Base-by-base conservation (phyloP, 35 echinoderm and acorn worm species). In the Chiridota heheva region DNA sequence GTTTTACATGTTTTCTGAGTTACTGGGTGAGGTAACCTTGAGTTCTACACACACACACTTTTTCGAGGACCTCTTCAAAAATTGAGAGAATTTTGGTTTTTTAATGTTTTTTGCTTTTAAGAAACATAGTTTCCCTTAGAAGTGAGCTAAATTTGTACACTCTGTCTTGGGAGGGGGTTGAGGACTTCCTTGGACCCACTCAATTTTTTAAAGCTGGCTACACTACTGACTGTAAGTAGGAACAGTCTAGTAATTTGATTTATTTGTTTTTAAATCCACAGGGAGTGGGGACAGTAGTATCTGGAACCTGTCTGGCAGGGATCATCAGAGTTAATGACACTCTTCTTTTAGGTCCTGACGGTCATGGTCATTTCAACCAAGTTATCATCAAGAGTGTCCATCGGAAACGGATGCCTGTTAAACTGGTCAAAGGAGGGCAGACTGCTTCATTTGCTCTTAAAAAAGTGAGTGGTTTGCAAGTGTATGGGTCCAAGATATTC, bases 391-490 rank as follows among this genome's bases (percentile, higher is more conserved):
- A 98, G 73, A 91, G 89, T 60, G 92, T 98, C 42, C 95, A 98
- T 78, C 48, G 95, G 44, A 98, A 98, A 70, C 49, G 95, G 29
- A 91, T 98, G 89, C 95, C 95, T 42, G 95, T 98, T 13, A 91
- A 76, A 43, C 27, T 98, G 4, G 95, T 98, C 35, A 88, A 90
- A 70, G 95, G 89, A 36, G 95, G 95, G 20, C 95, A 98, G 68
- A 98, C 95, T 0, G 95, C 95, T 24, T 98, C 95, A n/a, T 98
- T 98, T 62, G 89, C 95, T 30, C 60, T 98, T 0, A 98, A 98
- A 42, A 98, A 98, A 89, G 95, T 98, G 49, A 57, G 58, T 13
- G 13, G n/a, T n/a, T 69, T 17, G 33, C 7, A 7, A 34, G 65
- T 69, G 33, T 69, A 69, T n/a, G n/a, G 47, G 8, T 51, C 8